Base-by-base conservation (phyloP, 2,888 invertebrate genomes). In the Lomographa bimaculata region DNA sequence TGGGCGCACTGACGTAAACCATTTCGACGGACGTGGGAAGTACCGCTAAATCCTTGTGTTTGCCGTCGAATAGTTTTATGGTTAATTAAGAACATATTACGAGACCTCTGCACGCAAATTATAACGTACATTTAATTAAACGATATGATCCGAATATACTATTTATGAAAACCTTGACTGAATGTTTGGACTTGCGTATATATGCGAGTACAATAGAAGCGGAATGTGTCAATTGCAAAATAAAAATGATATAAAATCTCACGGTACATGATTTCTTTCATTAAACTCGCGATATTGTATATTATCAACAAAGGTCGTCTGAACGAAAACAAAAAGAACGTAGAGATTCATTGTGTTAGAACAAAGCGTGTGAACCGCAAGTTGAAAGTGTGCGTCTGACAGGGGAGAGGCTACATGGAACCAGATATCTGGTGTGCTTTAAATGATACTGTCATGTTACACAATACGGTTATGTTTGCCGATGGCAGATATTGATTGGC, bases 301-400 rank as follows among this genome's bases (percentile, higher is more conserved):
- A 80, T 84, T 75, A 86, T 84, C 83, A 85, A 81, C 83, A 84
- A 84, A 87, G 85, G 87, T 86, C 83, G 84, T 80, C 79, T 79
- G 78, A 80, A 84, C 68, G 80, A 83, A 86, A 86, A 86, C 86
- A 86, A 86, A 85, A 86, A 83, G 83, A 82, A 71, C 77, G 76
- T 82, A 80, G 80, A 85, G 80, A 77, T 76, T 79, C 78, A 85
- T 86, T 87, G 86, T 85, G 62, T 76, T 67, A 60, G 73, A 79
- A 80, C 84, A 83, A 82, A 81, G 80, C 86, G 80, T 87, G 87
- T 77, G 87, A 87, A 82, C 68, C 40, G 51, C 51, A 56, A 76
- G 72, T 84, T 80, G 87, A 87, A 87, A 87, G 87, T 79, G 77
- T 82, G 78, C 76, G 72, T 77, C 73, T 75, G 75, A 76, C 71